Evolutionary conservation across 2,797 vertebrate species (phyloP).

Genomic region (Hybognathus amarus): DNA sequence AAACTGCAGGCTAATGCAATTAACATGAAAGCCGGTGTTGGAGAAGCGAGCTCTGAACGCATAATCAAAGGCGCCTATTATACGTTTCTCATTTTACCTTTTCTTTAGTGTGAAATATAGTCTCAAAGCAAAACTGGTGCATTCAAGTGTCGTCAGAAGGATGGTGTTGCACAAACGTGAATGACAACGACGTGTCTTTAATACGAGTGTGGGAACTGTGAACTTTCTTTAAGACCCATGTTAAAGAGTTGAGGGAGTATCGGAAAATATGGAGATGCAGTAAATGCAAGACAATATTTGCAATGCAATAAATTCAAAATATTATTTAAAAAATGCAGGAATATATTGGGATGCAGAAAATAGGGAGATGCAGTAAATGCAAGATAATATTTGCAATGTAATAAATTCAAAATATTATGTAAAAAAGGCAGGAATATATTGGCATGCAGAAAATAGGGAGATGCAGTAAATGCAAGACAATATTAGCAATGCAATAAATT

Average conservation of each 20-base stretch:
- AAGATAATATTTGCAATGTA: background rate
- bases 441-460: no score
- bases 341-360: background rate
- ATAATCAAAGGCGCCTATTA: background rate
- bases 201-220: background rate
- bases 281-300: background rate
- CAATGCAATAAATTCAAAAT: no score
- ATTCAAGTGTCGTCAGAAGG: background rate
- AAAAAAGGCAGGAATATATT: no score
- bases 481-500: no score
- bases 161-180: background rate
- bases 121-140: background rate
- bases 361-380: background rate
- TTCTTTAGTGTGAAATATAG: background rate
- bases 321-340: background rate
- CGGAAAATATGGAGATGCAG: background rate
- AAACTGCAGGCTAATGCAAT: background rate
- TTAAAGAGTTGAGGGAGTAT: background rate
- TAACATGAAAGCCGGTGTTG: background rate
- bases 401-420: no score
- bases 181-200: background rate
- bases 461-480: no score
- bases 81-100: background rate
- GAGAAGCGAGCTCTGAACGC: no score
- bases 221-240: background rate